phyloP scores from a whole-genome alignment of 2,797 vertebrate species.

The Rallus crepitans region DNA sequence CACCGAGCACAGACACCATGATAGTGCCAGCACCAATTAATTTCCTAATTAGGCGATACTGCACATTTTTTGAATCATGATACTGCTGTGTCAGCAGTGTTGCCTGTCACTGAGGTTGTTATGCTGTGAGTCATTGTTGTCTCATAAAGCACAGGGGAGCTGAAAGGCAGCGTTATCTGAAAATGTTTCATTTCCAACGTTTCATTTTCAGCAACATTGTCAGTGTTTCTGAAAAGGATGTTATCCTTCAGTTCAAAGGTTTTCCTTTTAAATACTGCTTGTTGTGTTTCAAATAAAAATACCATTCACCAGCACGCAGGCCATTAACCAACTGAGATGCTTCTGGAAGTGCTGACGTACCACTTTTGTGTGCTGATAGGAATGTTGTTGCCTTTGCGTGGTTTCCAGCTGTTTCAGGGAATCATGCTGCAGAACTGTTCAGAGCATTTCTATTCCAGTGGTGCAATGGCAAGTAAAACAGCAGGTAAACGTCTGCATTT shows the following conservation, averaged over 20 bases:
- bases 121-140: not conserved
- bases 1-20: not conserved
- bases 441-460: not conserved
- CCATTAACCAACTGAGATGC: not conserved
- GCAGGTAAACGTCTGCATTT: not conserved
- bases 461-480: not conserved
- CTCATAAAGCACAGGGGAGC: not conserved
- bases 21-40: not conserved
- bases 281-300: not conserved
- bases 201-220: not conserved
- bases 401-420: not conserved
- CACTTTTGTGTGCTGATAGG: not conserved
- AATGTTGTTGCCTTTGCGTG: not conserved
- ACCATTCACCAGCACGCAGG: not conserved
- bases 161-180: not conserved
- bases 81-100: not conserved
- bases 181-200: not conserved
- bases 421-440: not conserved
- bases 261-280: not conserved
- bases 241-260: not conserved
- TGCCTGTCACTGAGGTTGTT: not conserved
- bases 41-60: not conserved
- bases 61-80: not conserved
- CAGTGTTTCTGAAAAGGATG: not conserved
- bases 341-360: conserved; percentile 3